A percentile compares a stretch with the other conserved stretches of the same genome.
These are phyloP conservation scores for Muscina levida DNA, from an alignment of 2,888 invertebrate species.

Conservation along the genomic window DNA sequence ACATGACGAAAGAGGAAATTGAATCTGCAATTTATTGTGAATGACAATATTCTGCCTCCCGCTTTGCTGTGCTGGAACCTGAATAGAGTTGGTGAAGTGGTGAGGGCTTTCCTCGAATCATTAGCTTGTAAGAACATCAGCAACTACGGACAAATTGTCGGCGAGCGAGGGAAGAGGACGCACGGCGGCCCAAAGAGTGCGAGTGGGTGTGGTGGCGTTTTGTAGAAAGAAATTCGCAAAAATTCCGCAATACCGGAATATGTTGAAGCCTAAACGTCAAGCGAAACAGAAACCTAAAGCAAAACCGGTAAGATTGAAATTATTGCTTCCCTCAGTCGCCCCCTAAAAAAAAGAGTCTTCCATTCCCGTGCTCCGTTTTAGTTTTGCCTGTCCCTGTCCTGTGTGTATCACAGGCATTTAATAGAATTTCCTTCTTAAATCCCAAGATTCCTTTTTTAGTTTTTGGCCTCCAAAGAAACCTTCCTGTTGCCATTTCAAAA, in stretches of 20 bases:
- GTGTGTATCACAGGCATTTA: slow-evolving; percentile 15
- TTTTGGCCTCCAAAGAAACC: too few species aligned
- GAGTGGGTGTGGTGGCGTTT: slow-evolving; percentile 36
- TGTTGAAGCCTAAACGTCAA: slow-evolving; percentile 79
- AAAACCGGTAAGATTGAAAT: slow-evolving; percentile 76
- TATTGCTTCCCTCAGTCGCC: neutral
- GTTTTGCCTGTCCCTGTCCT: slow-evolving; percentile 9
- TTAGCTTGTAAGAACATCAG: neutral
- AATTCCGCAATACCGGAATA: slow-evolving; percentile 74
- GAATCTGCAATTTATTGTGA: slow-evolving; percentile 15
- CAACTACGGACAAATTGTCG: neutral
- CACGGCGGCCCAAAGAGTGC: neutral
- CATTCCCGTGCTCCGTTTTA: neutral
- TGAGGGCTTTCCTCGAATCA: too few species aligned
- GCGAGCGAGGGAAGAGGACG: neutral
- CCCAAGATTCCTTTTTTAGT: neutral
- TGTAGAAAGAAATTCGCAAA: slow-evolving; percentile 63
- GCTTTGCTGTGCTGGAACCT: too few species aligned
- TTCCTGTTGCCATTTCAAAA: slow-evolving; percentile 13
- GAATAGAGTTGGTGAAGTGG: too few species aligned
- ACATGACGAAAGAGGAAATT: slow-evolving; percentile 20
- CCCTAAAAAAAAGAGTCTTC: neutral
- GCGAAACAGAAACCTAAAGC: slow-evolving; percentile 79
- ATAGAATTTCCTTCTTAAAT: slow-evolving; percentile 15
- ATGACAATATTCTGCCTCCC: slow-evolving; percentile 18